Evolutionary conservation across 2,888 invertebrate species (phyloP), one percentile per base, ranked within the genome.

Genomic region (Pheosia gnoma): DNA sequence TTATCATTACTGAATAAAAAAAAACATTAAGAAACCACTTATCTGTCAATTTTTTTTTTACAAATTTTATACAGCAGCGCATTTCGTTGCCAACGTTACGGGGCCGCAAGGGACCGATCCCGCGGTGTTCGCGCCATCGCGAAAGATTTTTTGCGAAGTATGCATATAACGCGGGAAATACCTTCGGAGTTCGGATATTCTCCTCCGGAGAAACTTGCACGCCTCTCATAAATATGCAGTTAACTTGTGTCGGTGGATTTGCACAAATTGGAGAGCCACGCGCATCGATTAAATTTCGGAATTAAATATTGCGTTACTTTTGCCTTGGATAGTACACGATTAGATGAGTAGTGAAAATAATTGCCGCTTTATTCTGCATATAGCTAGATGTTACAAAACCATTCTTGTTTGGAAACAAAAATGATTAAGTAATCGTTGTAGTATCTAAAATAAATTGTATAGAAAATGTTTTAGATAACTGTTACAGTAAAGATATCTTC

Each of bases 121-220:
- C 75, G 69, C 79, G 83, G 83, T 82, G 81, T 83, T 83, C 80
- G 68, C 85, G 80, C 81, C 72, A 82, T 77, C 71, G 72, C 77
- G 71, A 75, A 75, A 80, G 81, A 82, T 83, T 87, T 86, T 85
- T 84, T 81, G 82, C 85, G 83, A 87, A 88, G 83, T 88, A 87
- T 86, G 84, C 82, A 86, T 86, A 84, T 75, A 80, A 85, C 78
- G 75, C 76, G 67, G 66, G 64, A 60, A 66, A 71, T 66, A 62
- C 68, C 62, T 76, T 63, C 70, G 71, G 72, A 55, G 55, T 73
- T 67, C 61, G 70, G 68, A 78, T 77, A 79, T 80, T 79, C 71
- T 67, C 63, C 68, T 68, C 65, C 59, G 58, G 59, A 63, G 63
- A 64, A 75, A 77, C 74, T 75, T 74, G 68, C 63, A 72, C 64